phyloP scores from a whole-genome alignment of 2,888 invertebrate species.

The Lasioglossum oenotherae region DNA sequence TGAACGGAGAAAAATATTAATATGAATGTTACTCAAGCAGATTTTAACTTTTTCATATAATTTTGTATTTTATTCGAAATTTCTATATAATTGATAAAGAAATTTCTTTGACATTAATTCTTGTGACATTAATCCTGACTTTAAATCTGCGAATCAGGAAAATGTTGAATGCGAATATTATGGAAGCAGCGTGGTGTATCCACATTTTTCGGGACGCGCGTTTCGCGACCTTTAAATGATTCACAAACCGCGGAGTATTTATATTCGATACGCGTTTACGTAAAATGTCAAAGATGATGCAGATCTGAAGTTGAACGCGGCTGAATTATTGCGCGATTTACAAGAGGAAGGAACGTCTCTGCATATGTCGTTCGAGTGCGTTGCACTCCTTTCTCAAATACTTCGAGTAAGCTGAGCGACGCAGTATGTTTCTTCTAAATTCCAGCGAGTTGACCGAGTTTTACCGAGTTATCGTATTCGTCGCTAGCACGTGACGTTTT shows the following conservation, averaged over 20 bases:
- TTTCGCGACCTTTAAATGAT: neutral
- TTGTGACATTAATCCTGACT: neutral
- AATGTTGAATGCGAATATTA: neutral
- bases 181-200: neutral
- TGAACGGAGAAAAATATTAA: neutral
- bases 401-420: conserved; percentile 18
- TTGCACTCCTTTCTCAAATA: neutral
- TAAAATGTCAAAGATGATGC: neutral
- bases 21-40: neutral
- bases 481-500: conserved; percentile 29
- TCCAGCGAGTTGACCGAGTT: conserved; percentile 33
- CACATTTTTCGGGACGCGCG: neutral
- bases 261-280: neutral
- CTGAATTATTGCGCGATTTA: conserved; percentile 21
- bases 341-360: no score
- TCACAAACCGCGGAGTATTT: neutral
- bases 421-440: conserved; percentile 26
- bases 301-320: neutral
- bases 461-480: conserved; percentile 31
- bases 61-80: neutral
- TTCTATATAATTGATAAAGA: no score
- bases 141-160: neutral
- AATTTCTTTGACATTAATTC: neutral
- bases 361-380: conserved; percentile 1
- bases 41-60: neutral